phyloP scores from a whole-genome alignment of 2,113 vertebrate genomes.

The Glaucomys volans region DNA sequence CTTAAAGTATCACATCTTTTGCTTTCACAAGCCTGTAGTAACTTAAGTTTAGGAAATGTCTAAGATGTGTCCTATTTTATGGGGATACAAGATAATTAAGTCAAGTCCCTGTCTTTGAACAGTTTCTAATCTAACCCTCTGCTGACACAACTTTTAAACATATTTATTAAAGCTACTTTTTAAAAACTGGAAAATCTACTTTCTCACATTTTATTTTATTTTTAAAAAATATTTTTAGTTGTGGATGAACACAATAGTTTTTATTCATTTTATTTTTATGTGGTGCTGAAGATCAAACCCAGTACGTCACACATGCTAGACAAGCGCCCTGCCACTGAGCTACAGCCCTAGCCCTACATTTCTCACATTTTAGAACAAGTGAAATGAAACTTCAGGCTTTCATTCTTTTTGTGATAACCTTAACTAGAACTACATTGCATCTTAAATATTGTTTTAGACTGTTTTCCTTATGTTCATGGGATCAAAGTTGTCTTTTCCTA shows the following conservation, averaged over 20 bases:
- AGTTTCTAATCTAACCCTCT: conserved; percentile 9
- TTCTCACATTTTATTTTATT: too few species aligned
- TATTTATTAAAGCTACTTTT: neutral
- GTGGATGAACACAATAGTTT: too few species aligned
- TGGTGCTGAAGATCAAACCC: too few species aligned
- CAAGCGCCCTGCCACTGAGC: too few species aligned
- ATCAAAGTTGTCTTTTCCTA: conserved; percentile 30
- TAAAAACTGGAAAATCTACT: neutral
- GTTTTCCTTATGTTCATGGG: neutral
- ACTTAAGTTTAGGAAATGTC: conserved; percentile 4
- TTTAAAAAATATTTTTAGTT: too few species aligned
- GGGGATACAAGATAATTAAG: conserved; percentile 5
- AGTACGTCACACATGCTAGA: too few species aligned
- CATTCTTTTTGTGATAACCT: conserved; percentile 17
- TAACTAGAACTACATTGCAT: neutral
- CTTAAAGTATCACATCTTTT: neutral
- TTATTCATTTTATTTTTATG: too few species aligned
- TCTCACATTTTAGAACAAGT: conserved; percentile 32
- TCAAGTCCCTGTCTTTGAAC: conserved; percentile 23
- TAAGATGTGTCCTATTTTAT: conserved; percentile 15
- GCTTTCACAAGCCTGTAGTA: neutral
- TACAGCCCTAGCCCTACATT: too few species aligned
- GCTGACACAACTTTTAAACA: neutral
- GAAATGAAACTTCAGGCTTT: neutral
- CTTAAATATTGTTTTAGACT: neutral